Conservation (phyloP, 2,888 invertebrate genomes). For the Amblyteles armatorius region DNA sequence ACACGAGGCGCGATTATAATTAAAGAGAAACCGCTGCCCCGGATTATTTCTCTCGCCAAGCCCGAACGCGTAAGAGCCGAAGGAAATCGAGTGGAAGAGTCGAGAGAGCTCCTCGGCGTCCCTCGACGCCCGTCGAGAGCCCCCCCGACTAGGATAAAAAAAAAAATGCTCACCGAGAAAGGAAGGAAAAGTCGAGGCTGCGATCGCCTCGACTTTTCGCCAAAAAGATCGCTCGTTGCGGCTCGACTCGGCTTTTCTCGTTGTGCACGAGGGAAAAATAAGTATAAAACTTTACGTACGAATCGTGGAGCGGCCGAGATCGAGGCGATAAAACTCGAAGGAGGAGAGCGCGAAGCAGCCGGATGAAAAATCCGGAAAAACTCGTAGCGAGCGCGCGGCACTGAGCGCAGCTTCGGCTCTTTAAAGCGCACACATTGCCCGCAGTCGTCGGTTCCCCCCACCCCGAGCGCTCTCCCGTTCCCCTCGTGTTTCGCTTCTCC, state of each 20-base stretch:
- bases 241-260: neutral
- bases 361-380: constrained; percentile 17
- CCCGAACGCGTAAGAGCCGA: constrained; percentile 47
- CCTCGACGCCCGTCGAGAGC: constrained; percentile 32
- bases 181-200: neutral
- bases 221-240: neutral
- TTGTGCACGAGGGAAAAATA: neutral
- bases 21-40: constrained; percentile 27
- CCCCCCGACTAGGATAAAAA: constrained; percentile 16
- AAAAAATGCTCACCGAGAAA: neutral
- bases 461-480: constrained; percentile 20
- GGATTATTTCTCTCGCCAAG: constrained; percentile 44
- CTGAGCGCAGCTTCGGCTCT: constrained; percentile 40
- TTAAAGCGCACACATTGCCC: constrained; percentile 49
- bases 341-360: neutral
- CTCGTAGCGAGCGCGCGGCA: constrained; percentile 16
- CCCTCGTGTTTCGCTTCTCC: constrained; percentile 22
- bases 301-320: neutral
- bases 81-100: constrained; percentile 66
- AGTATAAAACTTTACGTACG: neutral
- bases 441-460: constrained; percentile 18
- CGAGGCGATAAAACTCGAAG: neutral
- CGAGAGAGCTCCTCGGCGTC: constrained; percentile 1
- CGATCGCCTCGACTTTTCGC: neutral
- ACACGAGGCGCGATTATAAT: constrained; percentile 17